Evolutionary conservation across 92 coral and sea anemone genomes (phyloP).

Genomic region (Parazoanthus swiftii): DNA sequence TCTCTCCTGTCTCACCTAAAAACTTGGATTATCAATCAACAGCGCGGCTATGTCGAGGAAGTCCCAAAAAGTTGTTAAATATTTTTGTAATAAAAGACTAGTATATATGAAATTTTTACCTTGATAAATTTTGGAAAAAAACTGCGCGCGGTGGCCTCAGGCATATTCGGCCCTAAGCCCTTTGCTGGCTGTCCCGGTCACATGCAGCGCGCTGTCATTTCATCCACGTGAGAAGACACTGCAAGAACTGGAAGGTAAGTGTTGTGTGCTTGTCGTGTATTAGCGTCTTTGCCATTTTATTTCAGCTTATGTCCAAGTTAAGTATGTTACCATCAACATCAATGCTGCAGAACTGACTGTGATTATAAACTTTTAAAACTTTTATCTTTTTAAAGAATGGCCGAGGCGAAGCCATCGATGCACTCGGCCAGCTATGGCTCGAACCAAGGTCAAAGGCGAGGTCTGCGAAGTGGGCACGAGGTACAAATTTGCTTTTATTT

Average conservation of each 20-base stretch:
- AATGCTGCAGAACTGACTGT: background rate
- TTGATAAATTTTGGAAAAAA: no score
- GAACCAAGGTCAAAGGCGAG: constrained; percentile 26
- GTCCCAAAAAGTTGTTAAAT: no score
- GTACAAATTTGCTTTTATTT: background rate
- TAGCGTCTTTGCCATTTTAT: background rate
- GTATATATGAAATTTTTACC: no score
- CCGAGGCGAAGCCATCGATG: constrained; percentile 29
- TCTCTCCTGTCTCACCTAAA: no score
- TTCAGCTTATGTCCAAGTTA: background rate
- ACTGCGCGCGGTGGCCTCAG: no score
- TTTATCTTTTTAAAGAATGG: background rate
- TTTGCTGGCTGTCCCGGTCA: background rate
- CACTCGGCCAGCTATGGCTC: constrained; percentile 25
- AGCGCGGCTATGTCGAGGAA: no score
- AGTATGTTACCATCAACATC: background rate
- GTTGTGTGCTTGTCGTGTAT: no score
- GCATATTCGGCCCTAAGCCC: no score
- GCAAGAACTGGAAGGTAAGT: background rate
- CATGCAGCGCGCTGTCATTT: background rate
- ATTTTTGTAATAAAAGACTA: no score
- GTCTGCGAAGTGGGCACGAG: background rate
- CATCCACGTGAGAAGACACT: background rate
- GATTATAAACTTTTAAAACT: background rate
- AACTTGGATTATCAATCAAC: no score